Percentiles rank a stretch among this genome's conserved stretches.
phyloP scores from a whole-genome alignment of 2,888 invertebrate genomes.

The Acrobeloides nanus region DNA sequence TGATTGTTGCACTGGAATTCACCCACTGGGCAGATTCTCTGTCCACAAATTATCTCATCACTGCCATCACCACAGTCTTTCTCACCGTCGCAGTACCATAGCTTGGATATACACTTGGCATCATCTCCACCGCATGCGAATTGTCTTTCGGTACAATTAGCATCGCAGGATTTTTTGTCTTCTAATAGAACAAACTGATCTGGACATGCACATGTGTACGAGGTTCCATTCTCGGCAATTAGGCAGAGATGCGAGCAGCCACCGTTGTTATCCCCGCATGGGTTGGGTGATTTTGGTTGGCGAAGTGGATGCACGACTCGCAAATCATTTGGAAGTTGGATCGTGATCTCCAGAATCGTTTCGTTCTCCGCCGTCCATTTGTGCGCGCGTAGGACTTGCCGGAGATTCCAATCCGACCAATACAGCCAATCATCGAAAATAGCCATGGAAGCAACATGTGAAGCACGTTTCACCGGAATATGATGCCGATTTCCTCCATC shows the following conservation, averaged over 20 bases:
- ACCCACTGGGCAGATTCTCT: constrained; percentile 60
- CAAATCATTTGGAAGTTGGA: constrained; percentile 53
- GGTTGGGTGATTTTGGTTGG: constrained; percentile 77
- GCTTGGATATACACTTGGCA: constrained; percentile 68
- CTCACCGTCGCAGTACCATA: constrained; percentile 64
- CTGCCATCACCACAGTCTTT: constrained; percentile 92
- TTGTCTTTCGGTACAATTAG: constrained; percentile 82
- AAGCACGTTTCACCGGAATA: constrained; percentile 42
- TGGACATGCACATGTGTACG: constrained; percentile 79
- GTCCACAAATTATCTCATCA: constrained; percentile 62
- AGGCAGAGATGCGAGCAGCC: constrained; percentile 92
- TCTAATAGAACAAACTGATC: constrained; percentile 74
- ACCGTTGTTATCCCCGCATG: constrained; percentile 83
- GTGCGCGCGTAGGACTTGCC: constrained; percentile 74
- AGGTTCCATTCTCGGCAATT: constrained; percentile 63
- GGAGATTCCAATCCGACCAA: constrained; percentile 98
- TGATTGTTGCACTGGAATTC: constrained; percentile 88
- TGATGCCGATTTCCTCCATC: constrained; percentile 76
- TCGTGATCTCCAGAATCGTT: constrained; percentile 41
- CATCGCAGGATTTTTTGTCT: constrained; percentile 42
- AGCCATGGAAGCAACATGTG: constrained; percentile 83
- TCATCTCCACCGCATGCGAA: constrained; percentile 67
- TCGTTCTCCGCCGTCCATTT: constrained; percentile 69
- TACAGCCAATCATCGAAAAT: constrained; percentile 83
- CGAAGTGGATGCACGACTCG: constrained; percentile 46